Evolutionary conservation across 2,888 invertebrate species (phyloP).

Genomic region (Folsomia candida): DNA sequence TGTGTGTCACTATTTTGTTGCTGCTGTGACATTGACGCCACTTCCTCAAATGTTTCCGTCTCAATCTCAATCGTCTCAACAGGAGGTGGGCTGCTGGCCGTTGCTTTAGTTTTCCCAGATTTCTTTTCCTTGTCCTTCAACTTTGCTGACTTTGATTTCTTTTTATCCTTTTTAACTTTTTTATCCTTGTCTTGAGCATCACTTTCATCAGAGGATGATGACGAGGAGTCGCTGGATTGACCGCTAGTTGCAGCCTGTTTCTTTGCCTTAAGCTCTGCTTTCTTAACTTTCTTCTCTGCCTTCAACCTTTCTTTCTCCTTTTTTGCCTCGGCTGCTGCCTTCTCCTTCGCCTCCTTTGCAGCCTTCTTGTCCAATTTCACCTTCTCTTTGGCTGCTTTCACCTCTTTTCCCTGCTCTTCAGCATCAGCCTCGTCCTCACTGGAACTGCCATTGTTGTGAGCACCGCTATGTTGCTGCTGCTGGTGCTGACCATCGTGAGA

Average conservation of each 20-base stretch:
- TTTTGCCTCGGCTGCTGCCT: slow-evolving; percentile 13
- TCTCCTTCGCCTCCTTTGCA: slow-evolving; percentile 28
- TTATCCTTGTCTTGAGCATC: slow-evolving; percentile 27
- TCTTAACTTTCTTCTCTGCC: slow-evolving; percentile 35
- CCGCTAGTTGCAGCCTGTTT: slow-evolving; percentile 4
- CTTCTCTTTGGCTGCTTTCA: slow-evolving; percentile 21
- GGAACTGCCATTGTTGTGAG: slow-evolving; percentile 16
- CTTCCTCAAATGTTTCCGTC: background rate
- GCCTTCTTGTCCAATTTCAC: slow-evolving; percentile 36
- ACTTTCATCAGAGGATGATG: slow-evolving; percentile 42
- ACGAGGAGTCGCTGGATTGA: slow-evolving; percentile 19
- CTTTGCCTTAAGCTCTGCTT: slow-evolving; percentile 31
- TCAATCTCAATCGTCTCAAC: slow-evolving; percentile 22
- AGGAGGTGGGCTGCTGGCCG: background rate
- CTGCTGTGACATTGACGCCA: background rate
- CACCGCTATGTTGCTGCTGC: background rate
- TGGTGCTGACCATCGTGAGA: slow-evolving; percentile 30
- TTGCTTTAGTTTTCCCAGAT: slow-evolving; percentile 16
- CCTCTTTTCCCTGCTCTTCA: slow-evolving; percentile 21
- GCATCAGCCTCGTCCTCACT: slow-evolving; percentile 34
- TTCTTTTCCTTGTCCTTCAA: slow-evolving; percentile 23
- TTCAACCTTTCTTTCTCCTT: slow-evolving; percentile 32
- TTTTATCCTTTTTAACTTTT: slow-evolving; percentile 27
- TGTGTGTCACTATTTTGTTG: no score
- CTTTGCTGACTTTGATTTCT: slow-evolving; percentile 23